These are phyloP conservation scores for Belonocnema kinseyi DNA, from an alignment of 1,140 invertebrate species.

Conservation along the genomic window DNA sequence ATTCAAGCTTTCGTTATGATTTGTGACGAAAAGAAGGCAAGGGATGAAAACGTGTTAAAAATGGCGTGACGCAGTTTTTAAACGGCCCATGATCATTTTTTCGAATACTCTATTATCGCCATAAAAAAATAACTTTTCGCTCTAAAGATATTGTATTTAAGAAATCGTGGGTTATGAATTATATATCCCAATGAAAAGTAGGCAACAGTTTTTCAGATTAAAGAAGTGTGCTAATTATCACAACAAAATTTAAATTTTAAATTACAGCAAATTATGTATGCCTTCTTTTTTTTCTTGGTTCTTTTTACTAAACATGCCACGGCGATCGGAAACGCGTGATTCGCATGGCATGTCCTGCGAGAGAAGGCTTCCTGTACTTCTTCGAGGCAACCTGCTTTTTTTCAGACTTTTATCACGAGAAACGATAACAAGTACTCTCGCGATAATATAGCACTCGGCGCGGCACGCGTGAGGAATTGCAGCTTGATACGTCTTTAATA, in stretches of 20 bases:
- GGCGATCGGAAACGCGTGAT: constrained; percentile 29
- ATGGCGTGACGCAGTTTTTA: too few species aligned
- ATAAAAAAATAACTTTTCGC: too few species aligned
- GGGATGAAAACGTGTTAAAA: too few species aligned
- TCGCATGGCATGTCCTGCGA: constrained; percentile 23
- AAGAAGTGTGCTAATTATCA: neutral
- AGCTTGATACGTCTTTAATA: constrained; percentile 50
- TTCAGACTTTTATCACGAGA: constrained; percentile 15
- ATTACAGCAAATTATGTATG: constrained; percentile 16
- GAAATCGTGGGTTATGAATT: too few species aligned
- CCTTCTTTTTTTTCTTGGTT: constrained; percentile 1
- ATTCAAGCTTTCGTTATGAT: too few species aligned
- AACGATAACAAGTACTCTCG: constrained; percentile 22
- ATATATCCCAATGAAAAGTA: too few species aligned
- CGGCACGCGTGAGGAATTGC: constrained; percentile 16
- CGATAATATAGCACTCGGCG: constrained; percentile 6
- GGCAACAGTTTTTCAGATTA: too few species aligned
- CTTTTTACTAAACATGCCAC: constrained; percentile 21
- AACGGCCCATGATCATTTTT: too few species aligned
- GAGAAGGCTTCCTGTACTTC: constrained; percentile 26
- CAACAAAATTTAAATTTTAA: constrained; percentile 20
- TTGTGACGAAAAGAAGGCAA: too few species aligned
- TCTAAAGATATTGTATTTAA: too few species aligned
- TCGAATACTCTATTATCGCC: too few species aligned
- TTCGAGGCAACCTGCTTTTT: constrained; percentile 25